These are phyloP conservation scores for Sebastes minor DNA, from an alignment of 2,797 vertebrate species.

Conservation along the genomic window DNA sequence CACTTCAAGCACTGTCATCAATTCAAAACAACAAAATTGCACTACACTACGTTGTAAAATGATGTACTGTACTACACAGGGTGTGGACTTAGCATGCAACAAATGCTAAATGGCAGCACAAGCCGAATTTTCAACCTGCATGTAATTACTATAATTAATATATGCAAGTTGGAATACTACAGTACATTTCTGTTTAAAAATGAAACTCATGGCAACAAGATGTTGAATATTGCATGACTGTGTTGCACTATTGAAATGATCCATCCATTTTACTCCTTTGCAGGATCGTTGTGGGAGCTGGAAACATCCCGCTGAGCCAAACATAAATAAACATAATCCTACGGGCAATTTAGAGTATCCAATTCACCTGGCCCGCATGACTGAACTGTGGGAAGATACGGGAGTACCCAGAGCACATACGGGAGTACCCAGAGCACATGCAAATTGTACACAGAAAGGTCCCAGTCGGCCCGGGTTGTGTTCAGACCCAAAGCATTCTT, in stretches of 20 bases:
- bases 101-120: neutral
- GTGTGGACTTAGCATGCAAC: too few relatives aligned
- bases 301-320: conserved; percentile 14
- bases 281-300: neutral
- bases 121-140: neutral
- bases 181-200: conserved; percentile 16
- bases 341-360: conserved; percentile 41
- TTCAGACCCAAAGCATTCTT: conserved; percentile 7
- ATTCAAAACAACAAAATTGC: too few relatives aligned
- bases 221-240: conserved; percentile 38
- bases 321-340: conserved; percentile 47
- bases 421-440: conserved; percentile 27
- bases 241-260: conserved; percentile 32
- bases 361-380: conserved; percentile 47
- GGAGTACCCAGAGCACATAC: conserved; percentile 16
- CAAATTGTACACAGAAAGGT: conserved; percentile 17
- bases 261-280: conserved; percentile 19
- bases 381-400: conserved; percentile 18
- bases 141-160: neutral
- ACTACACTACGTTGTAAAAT: too few relatives aligned
- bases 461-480: conserved; percentile 14
- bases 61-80: too few relatives aligned
- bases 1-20: too few relatives aligned
- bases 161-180: neutral
- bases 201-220: neutral